A percentile compares a stretch with the other conserved stretches of the same genome.
phyloP scores from a whole-genome alignment of 2,113 vertebrate genomes.

The Cricetomys ansorgei region DNA sequence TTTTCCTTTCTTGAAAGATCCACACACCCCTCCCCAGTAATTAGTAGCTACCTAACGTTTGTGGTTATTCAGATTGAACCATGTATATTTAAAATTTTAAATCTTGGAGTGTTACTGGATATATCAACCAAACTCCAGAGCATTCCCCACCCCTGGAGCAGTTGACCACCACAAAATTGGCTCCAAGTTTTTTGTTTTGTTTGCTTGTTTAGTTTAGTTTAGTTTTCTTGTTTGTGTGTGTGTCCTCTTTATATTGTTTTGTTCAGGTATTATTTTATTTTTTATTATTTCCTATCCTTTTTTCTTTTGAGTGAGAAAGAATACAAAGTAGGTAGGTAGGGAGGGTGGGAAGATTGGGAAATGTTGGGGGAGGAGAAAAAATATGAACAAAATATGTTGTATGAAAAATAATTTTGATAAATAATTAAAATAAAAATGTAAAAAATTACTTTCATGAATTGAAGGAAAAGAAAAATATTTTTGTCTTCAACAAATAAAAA shows the following conservation, averaged over 20 bases:
- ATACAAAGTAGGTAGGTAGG: not conserved
- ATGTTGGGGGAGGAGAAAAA: not conserved
- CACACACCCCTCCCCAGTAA: not conserved
- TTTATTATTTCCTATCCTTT: not conserved
- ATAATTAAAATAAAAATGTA: not conserved
- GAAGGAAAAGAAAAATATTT: too few species aligned
- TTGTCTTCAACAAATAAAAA: not conserved
- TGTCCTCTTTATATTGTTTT: not conserved
- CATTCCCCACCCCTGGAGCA: not conserved
- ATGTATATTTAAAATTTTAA: not conserved
- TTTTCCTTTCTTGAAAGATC: not conserved
- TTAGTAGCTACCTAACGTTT: not conserved
- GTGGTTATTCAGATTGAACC: not conserved
- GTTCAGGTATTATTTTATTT: not conserved
- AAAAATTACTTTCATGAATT: too few species aligned
- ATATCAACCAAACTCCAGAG: not conserved
- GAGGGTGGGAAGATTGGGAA: not conserved
- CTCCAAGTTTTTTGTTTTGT: not conserved
- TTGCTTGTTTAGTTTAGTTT: not conserved
- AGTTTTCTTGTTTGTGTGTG: not conserved
- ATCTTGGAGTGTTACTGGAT: not conserved
- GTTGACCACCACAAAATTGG: not conserved
- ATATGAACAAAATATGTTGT: too few species aligned
- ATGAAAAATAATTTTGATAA: too few species aligned
- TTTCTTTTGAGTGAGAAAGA: not conserved